A percentile compares a stretch with the other conserved stretches of the same genome.
These are phyloP conservation scores for Syngnathus acus DNA, from an alignment of 2,797 vertebrate genomes.

Conservation along the genomic window DNA sequence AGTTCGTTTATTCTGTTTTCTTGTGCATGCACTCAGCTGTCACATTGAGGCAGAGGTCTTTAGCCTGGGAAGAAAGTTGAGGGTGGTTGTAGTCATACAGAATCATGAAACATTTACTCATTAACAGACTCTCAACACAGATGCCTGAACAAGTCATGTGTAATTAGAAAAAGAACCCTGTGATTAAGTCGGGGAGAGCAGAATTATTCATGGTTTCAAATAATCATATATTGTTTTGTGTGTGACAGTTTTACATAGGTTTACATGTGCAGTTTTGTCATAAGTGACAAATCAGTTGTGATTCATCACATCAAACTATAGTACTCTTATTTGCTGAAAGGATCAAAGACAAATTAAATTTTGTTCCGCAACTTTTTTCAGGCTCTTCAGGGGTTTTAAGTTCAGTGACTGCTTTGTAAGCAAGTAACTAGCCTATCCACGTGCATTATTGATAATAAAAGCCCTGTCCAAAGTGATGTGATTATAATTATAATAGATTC, in stretches of 20 bases:
- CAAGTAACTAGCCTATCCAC: conserved; percentile 26
- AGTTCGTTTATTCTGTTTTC: conserved; percentile 21
- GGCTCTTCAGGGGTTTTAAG: conserved; percentile 13
- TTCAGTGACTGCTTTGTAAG: conserved; percentile 15
- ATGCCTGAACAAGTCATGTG: conserved; percentile 12
- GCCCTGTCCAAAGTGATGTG: conserved; percentile 35
- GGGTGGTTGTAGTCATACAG: conserved; percentile 41
- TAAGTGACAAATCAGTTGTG: conserved; percentile 11
- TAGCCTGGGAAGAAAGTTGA: conserved; percentile 52
- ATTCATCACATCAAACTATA: conserved; percentile 36
- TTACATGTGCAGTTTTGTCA: too few species aligned
- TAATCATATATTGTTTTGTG: neutral
- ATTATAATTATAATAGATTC: conserved; percentile 27
- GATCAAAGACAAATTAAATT: conserved; percentile 41
- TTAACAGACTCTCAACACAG: conserved; percentile 14
- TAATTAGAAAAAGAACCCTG: conserved; percentile 7
- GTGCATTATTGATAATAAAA: conserved; percentile 26
- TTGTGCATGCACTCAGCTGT: conserved; percentile 60
- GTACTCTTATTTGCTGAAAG: conserved; percentile 24
- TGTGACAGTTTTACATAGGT: neutral
- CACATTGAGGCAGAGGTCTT: conserved; percentile 61
- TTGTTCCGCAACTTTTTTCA: conserved; percentile 26
- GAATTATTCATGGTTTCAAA: conserved; percentile 11
- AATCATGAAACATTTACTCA: conserved; percentile 15
- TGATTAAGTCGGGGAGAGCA: conserved; percentile 22